phyloP scores from a whole-genome alignment of 2,797 vertebrate species.

The Molossus alvarezi region DNA sequence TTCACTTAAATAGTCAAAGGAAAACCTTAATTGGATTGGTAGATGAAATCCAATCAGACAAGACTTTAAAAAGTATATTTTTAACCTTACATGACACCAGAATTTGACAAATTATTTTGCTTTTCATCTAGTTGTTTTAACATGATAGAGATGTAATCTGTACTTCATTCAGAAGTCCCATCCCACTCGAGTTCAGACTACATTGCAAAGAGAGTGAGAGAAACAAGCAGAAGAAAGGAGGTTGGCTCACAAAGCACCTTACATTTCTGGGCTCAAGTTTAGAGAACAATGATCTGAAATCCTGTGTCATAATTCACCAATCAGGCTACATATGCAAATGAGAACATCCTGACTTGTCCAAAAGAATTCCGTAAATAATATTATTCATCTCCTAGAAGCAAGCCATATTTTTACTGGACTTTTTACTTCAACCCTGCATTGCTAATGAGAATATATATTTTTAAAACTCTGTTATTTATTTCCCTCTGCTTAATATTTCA shows the following conservation, averaged over 20 bases:
- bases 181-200: not conserved
- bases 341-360: constrained; percentile 83
- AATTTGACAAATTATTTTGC: constrained; percentile 22
- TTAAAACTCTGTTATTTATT: constrained; percentile 86
- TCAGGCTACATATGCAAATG: constrained; percentile 87
- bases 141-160: not conserved
- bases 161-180: not conserved
- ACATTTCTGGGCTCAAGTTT: constrained; percentile 68
- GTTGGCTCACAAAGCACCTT: not conserved
- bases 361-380: constrained; percentile 86
- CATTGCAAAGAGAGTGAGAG: not conserved
- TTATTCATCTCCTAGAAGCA: constrained; percentile 87
- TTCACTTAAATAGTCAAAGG: constrained; percentile 45
- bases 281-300: constrained; percentile 80
- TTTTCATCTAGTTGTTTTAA: constrained; percentile 43
- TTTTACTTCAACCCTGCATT: constrained; percentile 87
- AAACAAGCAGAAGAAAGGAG: constrained; percentile 8
- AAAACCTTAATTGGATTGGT: not conserved
- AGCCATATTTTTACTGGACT: constrained; percentile 87
- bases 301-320: constrained; percentile 80
- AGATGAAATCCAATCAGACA: constrained; percentile 7
- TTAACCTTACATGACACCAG: not conserved
- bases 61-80: not conserved
- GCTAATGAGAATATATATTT: constrained; percentile 86
- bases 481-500: constrained; percentile 86